Evolutionary conservation across 2,113 vertebrate genomes (phyloP).

Genomic region (Muntiacus reevesi): DNA sequence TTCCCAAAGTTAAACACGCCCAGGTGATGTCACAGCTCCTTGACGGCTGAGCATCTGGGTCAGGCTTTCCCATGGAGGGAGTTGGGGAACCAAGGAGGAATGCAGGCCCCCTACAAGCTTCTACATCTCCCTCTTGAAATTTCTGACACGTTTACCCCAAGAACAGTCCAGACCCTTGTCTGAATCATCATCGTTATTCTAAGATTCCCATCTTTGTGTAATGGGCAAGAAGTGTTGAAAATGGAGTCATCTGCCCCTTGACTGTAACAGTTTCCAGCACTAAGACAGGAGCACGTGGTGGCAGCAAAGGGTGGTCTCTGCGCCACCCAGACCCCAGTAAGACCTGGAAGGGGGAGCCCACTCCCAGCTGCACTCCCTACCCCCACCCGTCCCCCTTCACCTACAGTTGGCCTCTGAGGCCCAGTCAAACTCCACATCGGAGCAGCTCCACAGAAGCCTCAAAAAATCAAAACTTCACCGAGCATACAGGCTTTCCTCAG

Average conservation of each 20-base stretch:
- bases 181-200: not conserved
- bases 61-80: not conserved
- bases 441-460: not conserved
- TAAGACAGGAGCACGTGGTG: not conserved
- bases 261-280: not conserved
- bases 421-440: not conserved
- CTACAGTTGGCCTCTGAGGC: not conserved
- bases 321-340: not conserved
- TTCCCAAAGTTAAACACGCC: not conserved
- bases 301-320: not conserved
- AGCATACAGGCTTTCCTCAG: not conserved
- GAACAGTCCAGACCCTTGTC: not conserved
- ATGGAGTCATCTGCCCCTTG: not conserved
- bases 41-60: too few relatives aligned
- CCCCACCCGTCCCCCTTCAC: fast-evolving
- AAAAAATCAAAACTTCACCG: not conserved
- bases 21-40: not conserved
- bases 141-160: not conserved
- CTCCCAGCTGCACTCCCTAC: not conserved
- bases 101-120: fast-evolving
- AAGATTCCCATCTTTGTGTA: not conserved
- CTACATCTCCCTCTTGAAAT: not conserved
- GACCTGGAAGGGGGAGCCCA: not conserved
- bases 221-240: not conserved
- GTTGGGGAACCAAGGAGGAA: not conserved